phyloP scores from a whole-genome alignment of 2,113 vertebrate species.

The Suncus etruscus region DNA sequence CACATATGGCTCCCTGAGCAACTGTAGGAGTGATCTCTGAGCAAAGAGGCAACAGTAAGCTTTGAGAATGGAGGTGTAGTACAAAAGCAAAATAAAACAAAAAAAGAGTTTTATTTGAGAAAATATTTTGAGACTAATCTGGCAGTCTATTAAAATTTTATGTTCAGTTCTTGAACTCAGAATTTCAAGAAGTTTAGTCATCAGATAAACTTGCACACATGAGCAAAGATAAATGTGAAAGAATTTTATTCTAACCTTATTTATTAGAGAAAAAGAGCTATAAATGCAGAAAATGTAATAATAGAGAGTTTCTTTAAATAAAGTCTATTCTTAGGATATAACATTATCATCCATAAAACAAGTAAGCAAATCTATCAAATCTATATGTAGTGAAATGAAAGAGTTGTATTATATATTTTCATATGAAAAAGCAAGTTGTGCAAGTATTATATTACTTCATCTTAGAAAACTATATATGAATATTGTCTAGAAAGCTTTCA shows the following conservation, averaged over 20 bases:
- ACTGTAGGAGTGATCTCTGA: no score
- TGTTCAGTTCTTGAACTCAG: neutral
- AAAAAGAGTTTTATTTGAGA: neutral
- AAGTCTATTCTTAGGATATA: neutral
- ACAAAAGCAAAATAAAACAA: no score
- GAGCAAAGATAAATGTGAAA: neutral
- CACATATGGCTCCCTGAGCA: no score
- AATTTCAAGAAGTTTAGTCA: neutral
- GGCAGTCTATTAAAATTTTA: neutral
- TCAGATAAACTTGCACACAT: neutral
- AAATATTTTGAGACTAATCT: neutral
- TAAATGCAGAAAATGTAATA: neutral
- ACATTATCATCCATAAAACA: neutral
- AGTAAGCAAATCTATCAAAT: conserved; percentile 6
- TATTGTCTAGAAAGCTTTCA: neutral
- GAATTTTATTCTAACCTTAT: neutral
- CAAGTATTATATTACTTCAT: neutral
- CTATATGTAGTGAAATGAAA: neutral
- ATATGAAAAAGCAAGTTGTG: neutral
- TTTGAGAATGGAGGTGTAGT: no score
- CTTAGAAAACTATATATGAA: neutral
- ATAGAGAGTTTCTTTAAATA: neutral
- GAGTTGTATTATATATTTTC: neutral
- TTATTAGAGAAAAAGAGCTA: neutral
- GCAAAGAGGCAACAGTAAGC: no score